phyloP scores from a whole-genome alignment of 2,888 invertebrate genomes.

The Rotaria socialis region DNA sequence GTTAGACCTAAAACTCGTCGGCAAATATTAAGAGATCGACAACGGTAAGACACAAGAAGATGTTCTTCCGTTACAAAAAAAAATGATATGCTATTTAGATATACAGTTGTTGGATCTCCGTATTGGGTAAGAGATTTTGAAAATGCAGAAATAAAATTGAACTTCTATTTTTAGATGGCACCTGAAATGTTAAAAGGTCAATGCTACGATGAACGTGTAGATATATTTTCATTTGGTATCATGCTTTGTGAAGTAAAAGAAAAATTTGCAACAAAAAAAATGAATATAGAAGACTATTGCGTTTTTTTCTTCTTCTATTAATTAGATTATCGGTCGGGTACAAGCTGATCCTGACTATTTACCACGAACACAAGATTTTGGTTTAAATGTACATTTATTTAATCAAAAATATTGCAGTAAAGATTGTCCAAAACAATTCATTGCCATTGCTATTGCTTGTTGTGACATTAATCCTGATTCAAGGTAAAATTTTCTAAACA shows the following conservation, averaged over 20 bases:
- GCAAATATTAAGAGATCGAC: slow-evolving; percentile 6
- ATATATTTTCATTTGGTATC: slow-evolving; percentile 90
- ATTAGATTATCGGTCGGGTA: slow-evolving; percentile 79
- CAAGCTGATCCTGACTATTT: slow-evolving; percentile 89
- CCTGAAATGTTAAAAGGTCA: slow-evolving; percentile 97
- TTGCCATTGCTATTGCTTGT: slow-evolving; percentile 80
- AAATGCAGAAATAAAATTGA: background rate
- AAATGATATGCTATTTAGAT: background rate
- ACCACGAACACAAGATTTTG: slow-evolving; percentile 84
- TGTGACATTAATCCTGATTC: slow-evolving; percentile 80
- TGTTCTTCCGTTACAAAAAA: too few relatives aligned
- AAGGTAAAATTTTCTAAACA: background rate
- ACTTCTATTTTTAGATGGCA: slow-evolving; percentile 68
- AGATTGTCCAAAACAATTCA: slow-evolving; percentile 79
- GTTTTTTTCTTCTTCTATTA: background rate
- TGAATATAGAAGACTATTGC: background rate
- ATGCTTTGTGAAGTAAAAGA: slow-evolving; percentile 72
- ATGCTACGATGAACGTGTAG: slow-evolving; percentile 90
- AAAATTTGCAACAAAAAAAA: background rate
- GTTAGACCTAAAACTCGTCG: slow-evolving; percentile 32
- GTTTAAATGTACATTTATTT: slow-evolving; percentile 79
- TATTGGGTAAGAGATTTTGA: background rate
- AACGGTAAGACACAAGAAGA: background rate
- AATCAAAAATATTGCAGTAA: slow-evolving; percentile 74
- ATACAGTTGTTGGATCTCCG: slow-evolving; percentile 24